These are phyloP conservation scores for Glyphotaelius pellucidus DNA, from an alignment of 2,888 invertebrate genomes.

Conservation along the genomic window DNA sequence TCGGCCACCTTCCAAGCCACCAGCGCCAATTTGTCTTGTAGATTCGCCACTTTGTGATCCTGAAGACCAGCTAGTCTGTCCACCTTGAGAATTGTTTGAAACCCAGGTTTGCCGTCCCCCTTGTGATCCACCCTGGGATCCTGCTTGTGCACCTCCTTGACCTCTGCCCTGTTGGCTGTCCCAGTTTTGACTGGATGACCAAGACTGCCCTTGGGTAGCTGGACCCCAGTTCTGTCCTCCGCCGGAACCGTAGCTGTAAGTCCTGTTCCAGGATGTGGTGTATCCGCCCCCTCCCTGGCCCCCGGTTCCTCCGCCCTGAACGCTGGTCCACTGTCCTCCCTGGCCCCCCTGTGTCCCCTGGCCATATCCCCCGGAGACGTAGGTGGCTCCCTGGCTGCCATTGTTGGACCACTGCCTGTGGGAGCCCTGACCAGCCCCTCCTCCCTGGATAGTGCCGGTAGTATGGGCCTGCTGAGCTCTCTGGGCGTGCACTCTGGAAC, in stretches of 20 bases:
- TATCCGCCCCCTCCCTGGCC: neutral
- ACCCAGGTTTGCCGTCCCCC: constrained; percentile 4
- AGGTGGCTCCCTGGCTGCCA: neutral
- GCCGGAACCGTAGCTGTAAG: neutral
- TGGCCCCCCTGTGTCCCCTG: constrained; percentile 28
- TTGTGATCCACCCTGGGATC: constrained; percentile 18
- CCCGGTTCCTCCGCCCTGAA: neutral
- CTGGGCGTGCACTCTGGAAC: constrained; percentile 71
- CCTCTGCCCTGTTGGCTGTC: constrained; percentile 65
- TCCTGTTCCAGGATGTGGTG: constrained; percentile 26
- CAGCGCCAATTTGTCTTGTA: neutral
- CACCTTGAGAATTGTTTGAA: neutral
- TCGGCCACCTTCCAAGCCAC: constrained; percentile 11
- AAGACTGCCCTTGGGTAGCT: constrained; percentile 41
- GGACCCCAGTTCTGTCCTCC: constrained; percentile 45
- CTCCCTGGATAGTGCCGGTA: neutral
- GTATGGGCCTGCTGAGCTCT: constrained; percentile 69
- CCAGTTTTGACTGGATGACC: constrained; percentile 65
- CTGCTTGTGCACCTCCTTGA: constrained; percentile 67
- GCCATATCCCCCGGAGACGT: constrained; percentile 27
- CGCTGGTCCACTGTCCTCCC: neutral
- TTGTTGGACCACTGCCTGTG: constrained; percentile 23
- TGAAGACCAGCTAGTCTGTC: neutral
- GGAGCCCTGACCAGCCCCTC: constrained; percentile 32
- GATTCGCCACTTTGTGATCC: constrained; percentile 29